Evolutionary conservation across 2,113 vertebrate species (phyloP).

Genomic region (Odontophorus gujanensis): DNA sequence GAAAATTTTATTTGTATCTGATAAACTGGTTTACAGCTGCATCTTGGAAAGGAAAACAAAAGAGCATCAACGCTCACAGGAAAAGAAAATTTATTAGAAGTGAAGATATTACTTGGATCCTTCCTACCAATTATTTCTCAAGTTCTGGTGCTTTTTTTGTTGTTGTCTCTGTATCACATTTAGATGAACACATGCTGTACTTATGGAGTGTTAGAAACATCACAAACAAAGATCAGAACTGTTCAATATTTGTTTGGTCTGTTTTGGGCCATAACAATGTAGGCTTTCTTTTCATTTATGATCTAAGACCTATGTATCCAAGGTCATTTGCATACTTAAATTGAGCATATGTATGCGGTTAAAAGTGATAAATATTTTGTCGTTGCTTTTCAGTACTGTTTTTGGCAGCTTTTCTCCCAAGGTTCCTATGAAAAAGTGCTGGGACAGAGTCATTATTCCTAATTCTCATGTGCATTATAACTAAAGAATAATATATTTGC

Average conservation of each 20-base stretch:
- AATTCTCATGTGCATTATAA: neutral
- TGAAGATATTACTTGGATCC: neutral
- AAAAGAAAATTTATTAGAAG: neutral
- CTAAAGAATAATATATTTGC: neutral
- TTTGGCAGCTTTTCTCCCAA: neutral
- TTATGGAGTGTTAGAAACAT: neutral
- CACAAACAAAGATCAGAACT: neutral
- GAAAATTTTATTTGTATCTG: conserved; percentile 24
- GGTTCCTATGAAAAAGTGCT: neutral
- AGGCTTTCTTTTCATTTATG: neutral
- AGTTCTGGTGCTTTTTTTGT: neutral
- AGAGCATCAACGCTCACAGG: neutral
- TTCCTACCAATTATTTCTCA: neutral
- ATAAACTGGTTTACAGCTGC: conserved; percentile 5
- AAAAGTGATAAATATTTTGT: neutral
- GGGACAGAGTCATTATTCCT: neutral
- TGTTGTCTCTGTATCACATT: neutral
- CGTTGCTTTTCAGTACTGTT: neutral
- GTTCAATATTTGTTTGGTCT: neutral
- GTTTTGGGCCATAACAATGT: neutral
- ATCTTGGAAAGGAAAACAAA: conserved; percentile 15
- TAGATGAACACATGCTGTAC: neutral
- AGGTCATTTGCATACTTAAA: neutral
- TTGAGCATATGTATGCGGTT: neutral
- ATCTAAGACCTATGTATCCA: neutral